Evolutionary conservation across 35 echinoderm and acorn worm species (phyloP).

Genomic region (Heliocidaris erythrogramma): DNA sequence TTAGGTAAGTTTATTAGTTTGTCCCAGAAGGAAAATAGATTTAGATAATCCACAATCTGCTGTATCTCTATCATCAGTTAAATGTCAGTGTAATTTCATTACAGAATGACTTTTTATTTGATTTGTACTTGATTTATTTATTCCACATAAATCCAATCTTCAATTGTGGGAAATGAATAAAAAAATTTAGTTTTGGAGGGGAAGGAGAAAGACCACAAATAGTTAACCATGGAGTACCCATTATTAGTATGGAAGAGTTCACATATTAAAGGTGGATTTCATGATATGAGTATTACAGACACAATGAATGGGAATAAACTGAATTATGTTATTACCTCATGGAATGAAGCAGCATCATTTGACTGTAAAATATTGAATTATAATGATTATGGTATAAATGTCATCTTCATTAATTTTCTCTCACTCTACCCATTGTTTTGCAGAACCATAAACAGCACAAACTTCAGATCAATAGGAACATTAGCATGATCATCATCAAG

Average conservation of each 20-base stretch:
- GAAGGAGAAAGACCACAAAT: no score
- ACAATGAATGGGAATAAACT: no score
- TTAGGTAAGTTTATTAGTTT: slow-evolving; percentile 65
- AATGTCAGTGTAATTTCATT: not conserved
- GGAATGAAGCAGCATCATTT: not conserved
- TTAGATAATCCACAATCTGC: not conserved
- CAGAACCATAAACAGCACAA: slow-evolving; percentile 91
- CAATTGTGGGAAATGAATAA: no score
- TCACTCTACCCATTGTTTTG: slow-evolving; percentile 6
- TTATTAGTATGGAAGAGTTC: no score
- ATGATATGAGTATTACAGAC: no score
- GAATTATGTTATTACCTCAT: not conserved
- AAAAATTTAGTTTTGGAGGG: no score
- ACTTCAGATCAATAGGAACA: slow-evolving; percentile 64
- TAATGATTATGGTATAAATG: no score
- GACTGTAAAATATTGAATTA: not conserved
- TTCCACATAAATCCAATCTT: no score
- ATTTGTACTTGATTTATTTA: not conserved
- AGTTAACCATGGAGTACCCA: no score
- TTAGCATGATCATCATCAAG: slow-evolving; percentile 39
- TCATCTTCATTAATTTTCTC: not conserved
- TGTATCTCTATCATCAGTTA: not conserved
- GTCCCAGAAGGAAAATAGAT: not conserved
- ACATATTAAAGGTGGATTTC: no score
- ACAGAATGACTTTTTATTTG: not conserved